Conservation (phyloP, 1,140 invertebrate species). For the Ylistrum balloti region DNA sequence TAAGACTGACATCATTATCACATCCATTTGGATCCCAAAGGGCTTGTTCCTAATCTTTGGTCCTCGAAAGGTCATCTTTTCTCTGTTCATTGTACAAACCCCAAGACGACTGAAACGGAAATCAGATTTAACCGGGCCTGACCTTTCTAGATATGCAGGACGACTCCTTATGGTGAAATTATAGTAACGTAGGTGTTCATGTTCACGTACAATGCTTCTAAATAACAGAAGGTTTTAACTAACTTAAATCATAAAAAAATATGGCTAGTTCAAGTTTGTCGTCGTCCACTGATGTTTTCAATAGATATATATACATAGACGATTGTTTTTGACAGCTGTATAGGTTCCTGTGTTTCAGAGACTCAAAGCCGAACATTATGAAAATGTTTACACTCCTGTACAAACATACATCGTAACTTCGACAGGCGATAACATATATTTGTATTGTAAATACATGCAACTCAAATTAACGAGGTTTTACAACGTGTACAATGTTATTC, state of each 20-base stretch:
- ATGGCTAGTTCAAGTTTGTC: not conserved
- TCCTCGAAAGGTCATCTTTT: not conserved
- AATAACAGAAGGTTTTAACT: not conserved
- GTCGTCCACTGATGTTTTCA: not conserved
- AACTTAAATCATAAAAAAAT: not conserved
- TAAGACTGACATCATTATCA: not conserved
- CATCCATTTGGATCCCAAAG: not conserved
- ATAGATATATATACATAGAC: not conserved
- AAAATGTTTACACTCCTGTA: no score
- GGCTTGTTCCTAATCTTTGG: not conserved
- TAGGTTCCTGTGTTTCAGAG: not conserved
- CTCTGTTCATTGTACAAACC: not conserved
- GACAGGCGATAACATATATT: no score
- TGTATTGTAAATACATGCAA: no score
- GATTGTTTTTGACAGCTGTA: not conserved
- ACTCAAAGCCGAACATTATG: no score
- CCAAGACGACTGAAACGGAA: not conserved
- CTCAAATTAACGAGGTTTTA: no score
- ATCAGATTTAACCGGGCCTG: not conserved
- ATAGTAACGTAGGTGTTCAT: not conserved
- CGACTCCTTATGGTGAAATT: not conserved
- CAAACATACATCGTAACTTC: no score
- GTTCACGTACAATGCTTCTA: not conserved
- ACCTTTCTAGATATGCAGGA: not conserved
- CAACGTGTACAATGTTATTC: no score